Evolutionary conservation across 2,113 vertebrate genomes (phyloP), one percentile per base, ranked within the genome.

Genomic region (Pseudonaja textilis): DNA sequence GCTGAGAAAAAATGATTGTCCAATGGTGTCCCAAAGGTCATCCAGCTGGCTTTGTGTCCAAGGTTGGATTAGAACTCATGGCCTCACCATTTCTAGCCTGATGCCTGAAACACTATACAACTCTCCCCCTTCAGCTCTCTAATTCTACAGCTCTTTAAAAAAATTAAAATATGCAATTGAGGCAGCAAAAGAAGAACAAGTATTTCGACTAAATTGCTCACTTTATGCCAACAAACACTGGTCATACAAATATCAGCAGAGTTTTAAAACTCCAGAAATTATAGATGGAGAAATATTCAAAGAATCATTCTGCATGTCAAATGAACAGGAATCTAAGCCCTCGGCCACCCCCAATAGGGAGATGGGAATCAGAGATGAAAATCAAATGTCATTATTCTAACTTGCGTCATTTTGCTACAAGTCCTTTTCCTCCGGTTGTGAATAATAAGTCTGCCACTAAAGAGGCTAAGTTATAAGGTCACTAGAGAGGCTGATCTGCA

Each of bases 401-500:
- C 93, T 91, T 91, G 93, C 89, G 55, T 91, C 92, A 18, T 10
- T 42, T 88, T 74, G 0, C 16, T 0, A 9, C 93, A 85, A 0
- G 0, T 91, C 92, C 93, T 6, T 1, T 55, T 90, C 2, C 39
- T 81, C 85, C 0, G 9, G 95, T 47, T 16, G 4, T 52, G 52
- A 96, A 90, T 96, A 95, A 96, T 0, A 0, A 42, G 34, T 81
- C 93, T 93, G 96, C 95, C 94, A 89, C 50, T 85, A 93, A 95
- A 93, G 91, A 95, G 91, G 90, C 92, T 93, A 89, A 25, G 87
- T 94, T 94, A 96, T 95, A 96, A 97, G 96, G 96, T 93, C 96
- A 96, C 95, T 92, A 94, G 95, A 91, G 95, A 95, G 90, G 81
- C 93, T 96, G 94, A 97, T 97, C 96, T 97, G 95, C 96, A 96